Conservation (phyloP, 64 coral and sea anemone genomes). For the Orbicella faveolata region DNA sequence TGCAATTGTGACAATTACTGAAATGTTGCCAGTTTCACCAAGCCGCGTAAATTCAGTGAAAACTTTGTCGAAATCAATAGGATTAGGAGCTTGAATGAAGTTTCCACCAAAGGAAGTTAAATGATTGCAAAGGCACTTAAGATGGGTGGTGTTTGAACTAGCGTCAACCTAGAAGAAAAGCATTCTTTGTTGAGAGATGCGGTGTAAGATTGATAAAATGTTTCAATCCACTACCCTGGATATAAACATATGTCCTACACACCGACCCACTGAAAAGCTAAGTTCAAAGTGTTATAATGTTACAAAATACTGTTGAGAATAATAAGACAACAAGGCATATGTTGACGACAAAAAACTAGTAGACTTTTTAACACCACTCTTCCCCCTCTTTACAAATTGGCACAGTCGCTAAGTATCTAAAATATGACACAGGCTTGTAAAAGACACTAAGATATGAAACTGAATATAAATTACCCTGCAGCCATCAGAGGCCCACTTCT, state of each 20-base stretch:
- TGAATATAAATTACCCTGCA: constrained; percentile 4
- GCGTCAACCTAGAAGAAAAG: neutral
- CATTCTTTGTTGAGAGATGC: neutral
- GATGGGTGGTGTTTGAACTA: constrained; percentile 1
- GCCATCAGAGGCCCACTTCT: constrained; percentile 39
- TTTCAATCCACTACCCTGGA: too few relatives aligned
- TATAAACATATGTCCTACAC: too few relatives aligned
- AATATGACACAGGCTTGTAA: neutral
- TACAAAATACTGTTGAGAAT: too few relatives aligned
- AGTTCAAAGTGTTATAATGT: too few relatives aligned
- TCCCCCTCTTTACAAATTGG: too few relatives aligned
- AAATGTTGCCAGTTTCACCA: constrained; percentile 31
- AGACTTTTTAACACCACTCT: too few relatives aligned
- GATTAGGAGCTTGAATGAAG: constrained; percentile 38
- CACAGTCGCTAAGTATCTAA: neutral
- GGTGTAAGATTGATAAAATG: too few relatives aligned
- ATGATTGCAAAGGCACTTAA: constrained; percentile 31
- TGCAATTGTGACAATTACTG: constrained; percentile 25
- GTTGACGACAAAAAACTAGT: too few relatives aligned
- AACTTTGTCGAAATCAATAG: constrained; percentile 36
- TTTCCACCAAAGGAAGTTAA: constrained; percentile 36
- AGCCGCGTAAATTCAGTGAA: constrained; percentile 38
- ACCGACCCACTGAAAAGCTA: too few relatives aligned
- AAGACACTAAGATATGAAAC: too few relatives aligned
- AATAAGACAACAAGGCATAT: too few relatives aligned